A percentile compares a stretch with the other conserved stretches of the same genome.
phyloP scores from a whole-genome alignment of 2,888 invertebrate species.

The Tachystola acroxantha region DNA sequence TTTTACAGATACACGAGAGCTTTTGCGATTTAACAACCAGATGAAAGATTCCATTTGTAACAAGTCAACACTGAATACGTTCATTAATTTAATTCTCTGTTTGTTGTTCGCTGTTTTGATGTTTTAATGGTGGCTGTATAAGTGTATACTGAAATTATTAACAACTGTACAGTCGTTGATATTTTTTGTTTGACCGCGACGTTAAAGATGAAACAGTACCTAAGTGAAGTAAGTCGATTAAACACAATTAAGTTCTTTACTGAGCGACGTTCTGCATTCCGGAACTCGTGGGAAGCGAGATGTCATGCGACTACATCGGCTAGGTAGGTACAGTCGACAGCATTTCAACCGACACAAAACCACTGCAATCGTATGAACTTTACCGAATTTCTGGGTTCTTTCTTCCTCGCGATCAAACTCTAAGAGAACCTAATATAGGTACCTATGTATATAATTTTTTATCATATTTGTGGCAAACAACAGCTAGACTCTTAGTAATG shows the following conservation, averaged over 20 bases:
- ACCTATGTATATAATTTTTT: too few species aligned
- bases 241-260: slow-evolving; percentile 9
- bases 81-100: slow-evolving; percentile 42
- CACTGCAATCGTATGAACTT: too few species aligned
- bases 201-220: not conserved
- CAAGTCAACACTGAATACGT: slow-evolving; percentile 46
- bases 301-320: not conserved
- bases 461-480: too few species aligned
- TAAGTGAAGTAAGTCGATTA: slow-evolving; percentile 6
- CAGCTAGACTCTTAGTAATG: too few species aligned
- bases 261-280: slow-evolving; percentile 7
- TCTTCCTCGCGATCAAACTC: too few species aligned
- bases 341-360: too few species aligned
- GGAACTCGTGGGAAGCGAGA: slow-evolving; percentile 9
- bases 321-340: too few species aligned
- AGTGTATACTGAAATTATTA: too few species aligned
- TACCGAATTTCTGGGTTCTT: too few species aligned
- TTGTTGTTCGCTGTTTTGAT: slow-evolving; percentile 26
- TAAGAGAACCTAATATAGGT: too few species aligned
- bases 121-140: slow-evolving; percentile 21
- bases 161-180: not conserved
- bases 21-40: slow-evolving; percentile 34
- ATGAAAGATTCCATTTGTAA: slow-evolving; percentile 33
- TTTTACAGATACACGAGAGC: slow-evolving; percentile 32
- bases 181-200: not conserved